Conservation (phyloP, 2,888 invertebrate species). For the Dryadula phaetusa region DNA sequence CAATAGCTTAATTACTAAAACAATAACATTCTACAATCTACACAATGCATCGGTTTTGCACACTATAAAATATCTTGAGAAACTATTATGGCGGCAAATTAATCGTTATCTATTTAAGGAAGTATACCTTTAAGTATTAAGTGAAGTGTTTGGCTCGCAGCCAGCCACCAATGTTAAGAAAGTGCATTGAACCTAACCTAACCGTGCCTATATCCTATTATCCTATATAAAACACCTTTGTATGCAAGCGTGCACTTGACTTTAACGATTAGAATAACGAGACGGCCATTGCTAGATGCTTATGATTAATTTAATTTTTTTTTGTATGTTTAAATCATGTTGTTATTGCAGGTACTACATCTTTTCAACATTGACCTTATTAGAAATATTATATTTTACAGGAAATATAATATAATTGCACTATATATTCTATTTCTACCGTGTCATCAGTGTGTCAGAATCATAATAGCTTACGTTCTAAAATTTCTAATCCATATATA, state of each 20-base stretch:
- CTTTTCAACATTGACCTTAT: no score
- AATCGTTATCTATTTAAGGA: constrained; percentile 75
- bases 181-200: constrained; percentile 72
- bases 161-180: constrained; percentile 70
- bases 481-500: no score
- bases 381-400: no score
- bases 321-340: no score
- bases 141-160: constrained; percentile 75
- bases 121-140: constrained; percentile 71
- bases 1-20: constrained; percentile 40
- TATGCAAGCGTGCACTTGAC: constrained; percentile 51
- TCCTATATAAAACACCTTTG: constrained; percentile 52
- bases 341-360: neutral
- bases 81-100: constrained; percentile 43
- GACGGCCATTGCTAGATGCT: neutral
- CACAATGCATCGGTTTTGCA: constrained; percentile 23
- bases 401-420: no score
- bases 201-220: constrained; percentile 52
- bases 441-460: no score
- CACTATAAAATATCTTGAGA: constrained; percentile 19
- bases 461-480: no score
- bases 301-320: constrained; percentile 6
- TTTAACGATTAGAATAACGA: constrained; percentile 40
- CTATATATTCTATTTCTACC: no score
- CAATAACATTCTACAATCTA: constrained; percentile 28